These are phyloP conservation scores for Acromyrmex echinatior DNA, from an alignment of 1,140 invertebrate species.

Conservation along the genomic window DNA sequence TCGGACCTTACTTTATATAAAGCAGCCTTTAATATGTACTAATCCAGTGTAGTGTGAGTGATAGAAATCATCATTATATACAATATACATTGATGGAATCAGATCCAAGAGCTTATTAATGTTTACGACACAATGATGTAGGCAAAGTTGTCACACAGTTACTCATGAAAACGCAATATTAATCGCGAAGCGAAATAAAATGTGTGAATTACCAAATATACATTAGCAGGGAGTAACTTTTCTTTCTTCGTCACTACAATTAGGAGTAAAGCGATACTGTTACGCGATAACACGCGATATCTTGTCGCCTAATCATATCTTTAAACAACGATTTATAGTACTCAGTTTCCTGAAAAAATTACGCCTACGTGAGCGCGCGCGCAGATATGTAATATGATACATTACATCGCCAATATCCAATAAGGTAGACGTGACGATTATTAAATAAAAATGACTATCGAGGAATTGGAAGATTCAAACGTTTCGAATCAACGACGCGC, in stretches of 20 bases:
- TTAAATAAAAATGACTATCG: background rate
- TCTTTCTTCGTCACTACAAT: background rate
- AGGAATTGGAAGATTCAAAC: background rate
- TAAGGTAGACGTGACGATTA: background rate
- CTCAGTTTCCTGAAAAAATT: background rate
- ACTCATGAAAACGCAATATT: background rate
- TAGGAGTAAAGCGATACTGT: background rate
- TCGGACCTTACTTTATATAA: too few relatives aligned
- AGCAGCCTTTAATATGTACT: too few relatives aligned
- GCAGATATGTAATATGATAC: too few relatives aligned
- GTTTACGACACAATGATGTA: background rate
- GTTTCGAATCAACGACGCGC: background rate
- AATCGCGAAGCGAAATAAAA: background rate
- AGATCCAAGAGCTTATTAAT: background rate
- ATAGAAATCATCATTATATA: too few relatives aligned
- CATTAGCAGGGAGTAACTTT: background rate
- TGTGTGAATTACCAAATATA: background rate
- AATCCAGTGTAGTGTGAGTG: too few relatives aligned
- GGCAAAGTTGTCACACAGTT: background rate
- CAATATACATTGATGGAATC: too few relatives aligned
- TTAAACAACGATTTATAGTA: too few relatives aligned
- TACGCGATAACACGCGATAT: background rate
- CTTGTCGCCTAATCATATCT: background rate
- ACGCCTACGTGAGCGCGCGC: background rate
- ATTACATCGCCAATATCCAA: background rate